These are phyloP conservation scores for Tetranychus truncatus DNA, from an alignment of 2,888 invertebrate species.

Conservation along the genomic window DNA sequence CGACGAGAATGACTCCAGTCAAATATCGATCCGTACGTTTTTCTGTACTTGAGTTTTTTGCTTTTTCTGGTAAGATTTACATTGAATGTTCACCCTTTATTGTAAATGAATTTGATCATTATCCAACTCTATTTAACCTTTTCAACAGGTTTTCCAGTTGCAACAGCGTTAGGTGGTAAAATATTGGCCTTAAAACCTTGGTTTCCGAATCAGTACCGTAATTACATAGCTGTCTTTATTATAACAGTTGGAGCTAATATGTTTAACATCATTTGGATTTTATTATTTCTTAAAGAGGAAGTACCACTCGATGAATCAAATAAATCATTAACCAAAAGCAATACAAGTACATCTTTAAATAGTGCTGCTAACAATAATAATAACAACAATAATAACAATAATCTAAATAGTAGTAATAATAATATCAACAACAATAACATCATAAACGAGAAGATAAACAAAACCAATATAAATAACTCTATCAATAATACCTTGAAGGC, in stretches of 20 bases:
- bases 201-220: conserved; percentile 3
- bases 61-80: not conserved
- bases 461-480: not conserved
- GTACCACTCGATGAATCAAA: not conserved
- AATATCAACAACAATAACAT: not conserved
- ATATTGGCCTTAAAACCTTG: not conserved
- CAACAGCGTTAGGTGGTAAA: not conserved
- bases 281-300: not conserved
- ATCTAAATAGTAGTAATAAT: not conserved
- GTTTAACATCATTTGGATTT: not conserved
- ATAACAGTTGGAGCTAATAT: not conserved
- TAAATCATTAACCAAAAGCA: not conserved
- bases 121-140: no score
- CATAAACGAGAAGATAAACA: not conserved
- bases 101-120: no score
- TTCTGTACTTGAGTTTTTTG: not conserved
- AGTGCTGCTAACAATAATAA: not conserved
- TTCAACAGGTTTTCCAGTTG: not conserved
- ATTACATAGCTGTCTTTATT: not conserved
- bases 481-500: not conserved
- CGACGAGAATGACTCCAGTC: not conserved
- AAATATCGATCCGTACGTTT: conserved; percentile 3
- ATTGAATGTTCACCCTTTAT: not conserved
- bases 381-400: not conserved
- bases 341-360: not conserved